Evolutionary conservation across 2,113 vertebrate species (phyloP).

Genomic region (Sterna hirundo): DNA sequence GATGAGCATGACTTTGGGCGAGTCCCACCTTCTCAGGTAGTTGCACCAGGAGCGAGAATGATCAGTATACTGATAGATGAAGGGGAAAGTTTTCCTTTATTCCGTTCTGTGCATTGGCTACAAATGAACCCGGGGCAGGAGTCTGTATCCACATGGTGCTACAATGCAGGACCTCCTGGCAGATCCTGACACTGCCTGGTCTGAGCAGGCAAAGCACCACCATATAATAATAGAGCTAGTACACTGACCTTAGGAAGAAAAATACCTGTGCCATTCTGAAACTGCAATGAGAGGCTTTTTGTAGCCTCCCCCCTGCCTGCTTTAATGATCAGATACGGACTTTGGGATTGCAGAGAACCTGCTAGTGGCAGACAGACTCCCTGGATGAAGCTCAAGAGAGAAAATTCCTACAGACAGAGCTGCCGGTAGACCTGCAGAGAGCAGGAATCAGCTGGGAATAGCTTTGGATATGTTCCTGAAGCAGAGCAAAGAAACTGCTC

Average conservation of each 20-base stretch:
- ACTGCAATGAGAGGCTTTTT: background rate
- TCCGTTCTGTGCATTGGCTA: background rate
- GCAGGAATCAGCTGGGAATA: background rate
- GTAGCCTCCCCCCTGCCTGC: background rate
- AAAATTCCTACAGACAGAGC: background rate
- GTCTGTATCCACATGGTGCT: rapidly evolving
- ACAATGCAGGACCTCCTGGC: rapidly evolving
- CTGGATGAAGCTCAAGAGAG: background rate
- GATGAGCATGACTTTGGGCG: background rate
- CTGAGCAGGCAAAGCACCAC: background rate
- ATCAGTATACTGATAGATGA: background rate
- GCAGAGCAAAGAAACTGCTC: background rate
- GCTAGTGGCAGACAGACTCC: background rate
- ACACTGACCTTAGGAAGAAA: background rate
- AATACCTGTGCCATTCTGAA: background rate
- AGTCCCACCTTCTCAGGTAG: background rate
- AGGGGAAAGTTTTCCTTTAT: background rate
- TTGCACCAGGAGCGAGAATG: background rate
- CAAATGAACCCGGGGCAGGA: background rate
- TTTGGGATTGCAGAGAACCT: background rate
- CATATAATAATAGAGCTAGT: rapidly evolving
- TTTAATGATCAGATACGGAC: background rate
- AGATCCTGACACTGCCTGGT: background rate
- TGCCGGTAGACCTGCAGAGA: background rate
- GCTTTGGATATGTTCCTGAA: background rate